These are phyloP conservation scores for Otocyon megalotis DNA, from an alignment of 2,113 vertebrate genomes.

Conservation along the genomic window DNA sequence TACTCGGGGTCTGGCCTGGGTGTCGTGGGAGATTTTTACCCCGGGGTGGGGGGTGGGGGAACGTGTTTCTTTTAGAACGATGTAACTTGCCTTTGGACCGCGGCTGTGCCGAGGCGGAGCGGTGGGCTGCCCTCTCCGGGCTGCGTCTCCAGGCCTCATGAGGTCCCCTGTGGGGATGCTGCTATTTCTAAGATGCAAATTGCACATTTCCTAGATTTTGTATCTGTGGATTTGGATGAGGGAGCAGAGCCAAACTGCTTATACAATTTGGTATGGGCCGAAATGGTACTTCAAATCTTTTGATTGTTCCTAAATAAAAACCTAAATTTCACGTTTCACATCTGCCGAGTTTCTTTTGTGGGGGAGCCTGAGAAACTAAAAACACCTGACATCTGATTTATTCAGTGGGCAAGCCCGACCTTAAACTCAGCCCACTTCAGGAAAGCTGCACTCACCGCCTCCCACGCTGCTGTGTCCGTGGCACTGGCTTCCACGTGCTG, in stretches of 20 bases:
- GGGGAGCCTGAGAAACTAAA: not conserved
- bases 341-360: conserved; percentile 53
- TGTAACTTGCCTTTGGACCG: conserved; percentile 78
- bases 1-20: not conserved
- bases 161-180: conserved; percentile 88
- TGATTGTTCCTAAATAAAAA: conserved; percentile 90
- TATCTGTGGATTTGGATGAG: conserved; percentile 87
- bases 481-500: not conserved
- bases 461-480: not conserved
- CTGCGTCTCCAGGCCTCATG: conserved; percentile 81
- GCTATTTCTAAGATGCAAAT: conserved; percentile 91
- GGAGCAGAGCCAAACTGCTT: conserved; percentile 86
- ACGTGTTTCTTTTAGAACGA: conserved; percentile 68
- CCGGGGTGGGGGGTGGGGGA: conserved; percentile 13
- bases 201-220: conserved; percentile 90
- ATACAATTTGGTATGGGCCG: conserved; percentile 87
- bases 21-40: conserved; percentile 68
- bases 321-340: conserved; percentile 73
- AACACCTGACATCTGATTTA: not conserved
- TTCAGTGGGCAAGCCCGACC: not conserved
- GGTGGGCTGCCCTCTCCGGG: not conserved
- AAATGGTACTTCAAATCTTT: conserved; percentile 86
- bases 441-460: not conserved
- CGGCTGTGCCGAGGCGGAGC: conserved; percentile 69
- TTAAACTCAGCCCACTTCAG: not conserved